Evolutionary conservation across 2,888 invertebrate genomes (phyloP).

Genomic region (Masnerella sp.): DNA sequence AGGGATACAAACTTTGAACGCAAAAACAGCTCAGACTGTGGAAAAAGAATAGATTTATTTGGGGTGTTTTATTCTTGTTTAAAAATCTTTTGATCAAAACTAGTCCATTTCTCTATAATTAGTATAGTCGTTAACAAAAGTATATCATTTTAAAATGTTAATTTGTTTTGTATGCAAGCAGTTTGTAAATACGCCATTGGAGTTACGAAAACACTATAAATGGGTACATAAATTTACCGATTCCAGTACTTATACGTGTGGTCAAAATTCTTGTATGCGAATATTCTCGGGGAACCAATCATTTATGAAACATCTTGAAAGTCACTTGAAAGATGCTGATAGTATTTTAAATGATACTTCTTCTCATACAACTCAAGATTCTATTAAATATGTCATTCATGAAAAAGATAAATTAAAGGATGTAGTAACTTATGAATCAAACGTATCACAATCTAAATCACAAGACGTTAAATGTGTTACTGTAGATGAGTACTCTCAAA

Average conservation of each 20-base stretch:
- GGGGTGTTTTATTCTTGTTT: background rate
- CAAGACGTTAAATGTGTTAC: background rate
- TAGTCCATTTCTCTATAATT: background rate
- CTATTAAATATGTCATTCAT: too few relatives aligned
- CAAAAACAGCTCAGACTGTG: background rate
- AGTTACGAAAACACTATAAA: background rate
- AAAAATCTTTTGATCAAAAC: background rate
- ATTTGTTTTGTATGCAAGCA: background rate
- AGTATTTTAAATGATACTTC: too few relatives aligned
- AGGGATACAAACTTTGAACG: background rate
- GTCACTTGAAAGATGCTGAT: background rate
- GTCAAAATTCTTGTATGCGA: background rate
- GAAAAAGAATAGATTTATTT: background rate
- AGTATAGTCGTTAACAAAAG: too few relatives aligned
- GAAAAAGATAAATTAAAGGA: too few relatives aligned
- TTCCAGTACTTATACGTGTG: slow-evolving; percentile 4
- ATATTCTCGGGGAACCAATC: background rate
- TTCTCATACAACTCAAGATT: too few relatives aligned
- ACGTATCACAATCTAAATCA: too few relatives aligned
- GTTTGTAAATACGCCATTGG: background rate
- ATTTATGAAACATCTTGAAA: slow-evolving; percentile 5
- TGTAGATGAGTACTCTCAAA: background rate
- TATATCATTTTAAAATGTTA: slow-evolving; percentile 10
- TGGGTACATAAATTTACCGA: slow-evolving; percentile 9
- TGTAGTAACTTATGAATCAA: too few relatives aligned